Percentiles rank a stretch among this genome's conserved stretches.
These are phyloP conservation scores for Cephus runcator DNA, from an alignment of 2,888 invertebrate species.

Conservation along the genomic window DNA sequence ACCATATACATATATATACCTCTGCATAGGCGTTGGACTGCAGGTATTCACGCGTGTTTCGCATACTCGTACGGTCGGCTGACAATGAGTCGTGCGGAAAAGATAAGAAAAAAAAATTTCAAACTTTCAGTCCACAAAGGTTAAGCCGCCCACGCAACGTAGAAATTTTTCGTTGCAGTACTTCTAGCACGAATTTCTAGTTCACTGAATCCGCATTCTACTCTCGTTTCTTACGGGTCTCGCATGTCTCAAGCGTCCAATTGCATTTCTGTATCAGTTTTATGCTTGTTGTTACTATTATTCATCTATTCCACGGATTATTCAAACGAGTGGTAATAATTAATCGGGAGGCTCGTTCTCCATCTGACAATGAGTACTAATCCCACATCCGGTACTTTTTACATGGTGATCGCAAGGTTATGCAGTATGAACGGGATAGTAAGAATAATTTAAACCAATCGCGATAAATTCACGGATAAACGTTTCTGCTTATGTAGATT, in stretches of 20 bases:
- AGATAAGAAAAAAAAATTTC: neutral
- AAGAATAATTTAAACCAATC: neutral
- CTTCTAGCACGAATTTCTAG: neutral
- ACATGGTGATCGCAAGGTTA: neutral
- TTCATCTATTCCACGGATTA: neutral
- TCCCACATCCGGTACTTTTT: slow-evolving; percentile 2
- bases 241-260: neutral
- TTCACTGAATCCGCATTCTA: neutral
- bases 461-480: neutral
- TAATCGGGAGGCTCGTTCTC: neutral
- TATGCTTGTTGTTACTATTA: neutral
- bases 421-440: neutral
- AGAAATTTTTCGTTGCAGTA: neutral
- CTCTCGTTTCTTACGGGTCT: neutral
- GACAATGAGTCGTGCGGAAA: neutral
- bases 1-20: no score
- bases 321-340: neutral
- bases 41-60: neutral
- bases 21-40: neutral
- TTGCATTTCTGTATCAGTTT: neutral
- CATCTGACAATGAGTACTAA: neutral
- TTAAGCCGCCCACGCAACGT: neutral
- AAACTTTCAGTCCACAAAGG: neutral
- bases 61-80: neutral
- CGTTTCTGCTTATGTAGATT: neutral